Base-by-base conservation (phyloP, 2,113 vertebrate species). In the Pseudopodoces humilis region DNA sequence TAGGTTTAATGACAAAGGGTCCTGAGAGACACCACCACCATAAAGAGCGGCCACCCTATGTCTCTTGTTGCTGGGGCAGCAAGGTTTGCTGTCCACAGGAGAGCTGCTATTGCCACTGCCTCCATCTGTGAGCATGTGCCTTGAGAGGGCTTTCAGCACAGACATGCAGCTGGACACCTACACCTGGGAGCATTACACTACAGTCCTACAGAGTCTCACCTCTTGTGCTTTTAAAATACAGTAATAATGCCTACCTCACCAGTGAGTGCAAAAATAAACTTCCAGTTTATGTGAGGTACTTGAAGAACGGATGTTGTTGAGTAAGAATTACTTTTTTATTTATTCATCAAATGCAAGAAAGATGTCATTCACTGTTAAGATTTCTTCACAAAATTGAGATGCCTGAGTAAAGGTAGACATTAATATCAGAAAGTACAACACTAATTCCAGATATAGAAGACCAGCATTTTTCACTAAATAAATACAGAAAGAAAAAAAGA, bases 81-180 rank as follows among this genome's bases (percentile, higher is more conserved):
- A 67, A 44, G 35, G 30, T 65, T 83, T 81, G 24, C 25, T 4
- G 0, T 41, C 7, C 9, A 7, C 1, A n/a, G 35, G 35, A 50
- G 18, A 52, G 23, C n/a, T 86, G 52, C 83, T 70, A 3, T 9
- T 88, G 43, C 46, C 31, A 24, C 33, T 33, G 39, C 25, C 15
- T 83, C 75, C 22, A 1, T 3, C 5, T 2, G 23, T 27, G 22
- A 50, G n/a, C 2, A 0, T 20, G 23, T 19, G 55, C 33, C 1
- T 23, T 43, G 69, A 67, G 44, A 47, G 35, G 23, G 33, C 30
- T 81, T 70, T 50, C 52, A 55, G 9, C 13, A 33, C 1, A 44
- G 7, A 49, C 17, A 6, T 6, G 19, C n/a, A 20, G 13, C 58
- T 53, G 49, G 53, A 28, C 14, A n/a, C 49, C 69, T 19, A 12